Conservation (phyloP, 2,113 vertebrate genomes). For the Hypomesus transpacificus region DNA sequence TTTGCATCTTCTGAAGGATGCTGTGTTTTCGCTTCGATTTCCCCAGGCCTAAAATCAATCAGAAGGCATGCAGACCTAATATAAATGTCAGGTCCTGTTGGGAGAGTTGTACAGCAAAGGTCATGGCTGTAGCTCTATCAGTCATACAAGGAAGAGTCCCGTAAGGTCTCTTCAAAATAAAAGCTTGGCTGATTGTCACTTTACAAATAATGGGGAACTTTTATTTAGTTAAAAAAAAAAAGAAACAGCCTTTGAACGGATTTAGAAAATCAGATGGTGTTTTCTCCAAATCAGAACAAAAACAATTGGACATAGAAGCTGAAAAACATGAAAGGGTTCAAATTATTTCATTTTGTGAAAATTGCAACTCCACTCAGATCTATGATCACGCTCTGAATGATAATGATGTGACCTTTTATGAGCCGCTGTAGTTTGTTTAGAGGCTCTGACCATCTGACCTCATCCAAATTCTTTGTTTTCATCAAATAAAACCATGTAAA, state of each 20-base stretch:
- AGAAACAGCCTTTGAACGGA: too few relatives aligned
- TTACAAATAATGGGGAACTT: background rate
- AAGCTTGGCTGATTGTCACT: background rate
- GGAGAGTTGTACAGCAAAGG: slow-evolving; percentile 8
- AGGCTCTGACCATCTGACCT: background rate
- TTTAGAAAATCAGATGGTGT: too few relatives aligned
- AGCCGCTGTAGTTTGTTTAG: too few relatives aligned
- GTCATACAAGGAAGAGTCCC: background rate
- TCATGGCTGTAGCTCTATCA: slow-evolving; percentile 7
- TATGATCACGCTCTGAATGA: background rate
- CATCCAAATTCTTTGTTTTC: background rate
- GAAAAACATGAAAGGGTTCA: slow-evolving; percentile 19
- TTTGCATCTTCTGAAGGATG: background rate
- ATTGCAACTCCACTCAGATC: background rate
- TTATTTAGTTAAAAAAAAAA: too few relatives aligned
- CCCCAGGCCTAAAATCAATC: slow-evolving; percentile 21
- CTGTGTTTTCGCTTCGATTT: slow-evolving; percentile 14
- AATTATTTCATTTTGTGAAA: background rate
- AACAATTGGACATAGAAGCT: background rate
- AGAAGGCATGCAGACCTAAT: slow-evolving; percentile 10
- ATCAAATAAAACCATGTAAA: background rate
- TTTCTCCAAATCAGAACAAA: too few relatives aligned
- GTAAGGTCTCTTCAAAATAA: background rate
- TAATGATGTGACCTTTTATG: background rate
- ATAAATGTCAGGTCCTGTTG: background rate